A percentile compares a stretch with the other conserved stretches of the same genome.
Conservation (phyloP, 2,113 vertebrate species). For the Mesoclemmys tuberculata region DNA sequence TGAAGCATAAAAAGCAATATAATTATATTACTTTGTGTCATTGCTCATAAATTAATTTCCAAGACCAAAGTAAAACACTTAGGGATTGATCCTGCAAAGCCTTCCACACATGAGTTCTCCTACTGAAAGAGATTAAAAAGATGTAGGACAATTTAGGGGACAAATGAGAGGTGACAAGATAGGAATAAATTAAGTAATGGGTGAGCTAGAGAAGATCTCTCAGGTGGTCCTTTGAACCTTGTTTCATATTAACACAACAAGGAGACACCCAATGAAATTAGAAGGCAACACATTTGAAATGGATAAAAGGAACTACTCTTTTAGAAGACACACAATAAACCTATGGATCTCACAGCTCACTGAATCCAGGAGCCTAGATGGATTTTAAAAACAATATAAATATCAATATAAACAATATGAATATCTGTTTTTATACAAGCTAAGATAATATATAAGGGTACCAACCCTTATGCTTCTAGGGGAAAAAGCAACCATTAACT, state of each 20-base stretch:
- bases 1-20: slow-evolving; percentile 9
- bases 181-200: background rate
- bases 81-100: background rate
- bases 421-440: background rate
- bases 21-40: background rate
- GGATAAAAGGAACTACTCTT: background rate
- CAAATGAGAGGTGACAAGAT: background rate
- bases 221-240: background rate
- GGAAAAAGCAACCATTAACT: background rate
- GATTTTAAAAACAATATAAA: too few relatives aligned
- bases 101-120: background rate
- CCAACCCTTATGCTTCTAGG: background rate
- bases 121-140: background rate
- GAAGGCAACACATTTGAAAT: background rate
- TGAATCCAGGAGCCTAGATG: background rate
- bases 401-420: background rate
- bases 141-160: background rate
- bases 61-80: slow-evolving; percentile 36
- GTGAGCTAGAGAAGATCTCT: background rate
- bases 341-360: background rate
- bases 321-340: background rate
- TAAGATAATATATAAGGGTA: background rate
- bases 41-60: slow-evolving; percentile 23
- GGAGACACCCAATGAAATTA: background rate
- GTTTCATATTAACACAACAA: background rate